These are phyloP conservation scores for Labia minor DNA, from an alignment of 2,888 invertebrate species.

Conservation along the genomic window DNA sequence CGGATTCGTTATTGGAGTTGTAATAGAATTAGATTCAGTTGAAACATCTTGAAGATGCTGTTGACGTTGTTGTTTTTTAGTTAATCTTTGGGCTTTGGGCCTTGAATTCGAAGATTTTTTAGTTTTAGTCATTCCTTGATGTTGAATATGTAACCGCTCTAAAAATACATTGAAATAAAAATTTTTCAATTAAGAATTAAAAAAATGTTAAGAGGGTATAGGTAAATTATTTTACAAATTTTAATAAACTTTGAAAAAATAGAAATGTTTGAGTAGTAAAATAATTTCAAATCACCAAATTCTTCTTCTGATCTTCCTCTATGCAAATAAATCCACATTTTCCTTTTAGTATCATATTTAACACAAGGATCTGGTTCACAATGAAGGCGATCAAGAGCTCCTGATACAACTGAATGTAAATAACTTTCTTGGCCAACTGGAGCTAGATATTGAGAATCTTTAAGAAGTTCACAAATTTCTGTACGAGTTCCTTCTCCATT, in stretches of 20 bases:
- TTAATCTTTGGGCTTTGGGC: constrained; percentile 33
- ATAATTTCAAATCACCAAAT: constrained; percentile 44
- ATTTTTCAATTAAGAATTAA: constrained; percentile 17
- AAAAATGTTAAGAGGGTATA: constrained; percentile 17
- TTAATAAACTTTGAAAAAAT: too few relatives aligned
- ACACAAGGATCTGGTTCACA: constrained; percentile 88
- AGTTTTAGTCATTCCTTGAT: constrained; percentile 48
- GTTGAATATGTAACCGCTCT: constrained; percentile 58
- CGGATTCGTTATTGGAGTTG: background rate
- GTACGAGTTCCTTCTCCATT: constrained; percentile 89
- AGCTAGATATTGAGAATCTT: constrained; percentile 56
- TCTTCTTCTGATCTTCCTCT: constrained; percentile 53
- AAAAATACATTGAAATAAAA: too few relatives aligned
- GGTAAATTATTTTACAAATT: too few relatives aligned
- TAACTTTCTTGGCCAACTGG: constrained; percentile 48
- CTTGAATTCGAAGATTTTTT: constrained; percentile 32
- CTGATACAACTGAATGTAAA: constrained; percentile 73
- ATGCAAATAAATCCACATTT: constrained; percentile 93
- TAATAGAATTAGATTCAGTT: constrained; percentile 13
- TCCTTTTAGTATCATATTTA: constrained; percentile 80
- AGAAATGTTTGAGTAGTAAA: too few relatives aligned
- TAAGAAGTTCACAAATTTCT: constrained; percentile 79
- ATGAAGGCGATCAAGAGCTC: constrained; percentile 80
- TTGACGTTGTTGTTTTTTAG: constrained; percentile 17
- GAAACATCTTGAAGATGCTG: constrained; percentile 15